These are phyloP conservation scores for Atethmia centrago DNA, from an alignment of 2,888 invertebrate species.

Conservation along the genomic window DNA sequence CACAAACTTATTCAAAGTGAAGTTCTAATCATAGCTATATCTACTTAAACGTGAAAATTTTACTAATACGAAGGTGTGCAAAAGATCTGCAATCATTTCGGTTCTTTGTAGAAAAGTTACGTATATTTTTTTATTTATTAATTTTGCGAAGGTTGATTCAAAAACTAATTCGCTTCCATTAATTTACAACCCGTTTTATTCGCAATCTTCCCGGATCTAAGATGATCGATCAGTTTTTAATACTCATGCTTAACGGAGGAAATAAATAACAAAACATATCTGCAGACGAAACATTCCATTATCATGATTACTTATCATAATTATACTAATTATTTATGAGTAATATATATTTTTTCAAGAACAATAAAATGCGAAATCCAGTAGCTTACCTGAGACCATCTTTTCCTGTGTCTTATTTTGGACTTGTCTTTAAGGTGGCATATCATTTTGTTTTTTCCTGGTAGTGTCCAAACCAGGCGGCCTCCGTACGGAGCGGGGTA, in stretches of 20 bases:
- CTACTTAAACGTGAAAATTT: neutral
- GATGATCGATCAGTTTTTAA: slow-evolving; percentile 24
- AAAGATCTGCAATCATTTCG: neutral
- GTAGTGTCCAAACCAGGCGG: slow-evolving; percentile 95
- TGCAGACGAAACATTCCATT: slow-evolving; percentile 17
- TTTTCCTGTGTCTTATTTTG: slow-evolving; percentile 96
- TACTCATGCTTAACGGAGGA: slow-evolving; percentile 6
- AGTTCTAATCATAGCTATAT: neutral
- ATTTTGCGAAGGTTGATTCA: neutral
- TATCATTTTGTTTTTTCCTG: slow-evolving; percentile 95
- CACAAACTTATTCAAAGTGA: slow-evolving; percentile 2
- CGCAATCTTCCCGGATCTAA: slow-evolving; percentile 28
- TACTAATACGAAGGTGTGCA: neutral
- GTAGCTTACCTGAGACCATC: slow-evolving; percentile 95
- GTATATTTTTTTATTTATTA: neutral
- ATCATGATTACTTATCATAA: slow-evolving; percentile 48
- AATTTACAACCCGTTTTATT: neutral
- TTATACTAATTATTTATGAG: slow-evolving; percentile 14
- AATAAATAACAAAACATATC: slow-evolving; percentile 31
- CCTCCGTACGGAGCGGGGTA: slow-evolving; percentile 97
- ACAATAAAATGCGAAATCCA: slow-evolving; percentile 18
- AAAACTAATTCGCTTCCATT: neutral
- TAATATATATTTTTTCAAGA: slow-evolving; percentile 7
- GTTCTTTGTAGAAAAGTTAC: neutral
- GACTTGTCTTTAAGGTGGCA: slow-evolving; percentile 97